phyloP scores from a whole-genome alignment of 1,140 invertebrate species.

The Heliconius congener region DNA sequence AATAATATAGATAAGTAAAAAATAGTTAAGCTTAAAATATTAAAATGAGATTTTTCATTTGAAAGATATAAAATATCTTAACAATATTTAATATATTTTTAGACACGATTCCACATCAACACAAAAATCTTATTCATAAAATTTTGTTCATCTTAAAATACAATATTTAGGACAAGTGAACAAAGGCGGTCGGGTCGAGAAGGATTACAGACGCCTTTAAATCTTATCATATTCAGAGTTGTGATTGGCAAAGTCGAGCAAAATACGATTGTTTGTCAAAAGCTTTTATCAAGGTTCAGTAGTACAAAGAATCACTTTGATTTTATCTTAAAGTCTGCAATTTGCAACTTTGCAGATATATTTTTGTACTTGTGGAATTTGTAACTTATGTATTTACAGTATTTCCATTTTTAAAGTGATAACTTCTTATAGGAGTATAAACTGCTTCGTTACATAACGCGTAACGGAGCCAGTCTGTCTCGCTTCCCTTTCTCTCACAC shows the following conservation, averaged over 20 bases:
- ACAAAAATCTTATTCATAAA: neutral
- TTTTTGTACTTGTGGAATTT: too few species aligned
- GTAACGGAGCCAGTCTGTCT: too few species aligned
- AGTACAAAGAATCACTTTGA: constrained; percentile 3
- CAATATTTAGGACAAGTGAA: constrained; percentile 1
- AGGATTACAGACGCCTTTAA: constrained; percentile 1
- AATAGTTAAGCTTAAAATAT: neutral
- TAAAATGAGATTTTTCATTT: neutral
- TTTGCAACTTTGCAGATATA: too few species aligned
- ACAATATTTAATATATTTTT: neutral
- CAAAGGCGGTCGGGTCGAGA: constrained; percentile 6
- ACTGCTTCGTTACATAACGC: too few species aligned
- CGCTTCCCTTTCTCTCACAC: too few species aligned
- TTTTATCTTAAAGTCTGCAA: too few species aligned
- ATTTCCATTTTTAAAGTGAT: too few species aligned
- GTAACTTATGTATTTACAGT: too few species aligned
- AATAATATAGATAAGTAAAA: too few species aligned
- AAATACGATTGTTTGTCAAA: constrained; percentile 21
- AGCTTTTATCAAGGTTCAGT: constrained; percentile 14
- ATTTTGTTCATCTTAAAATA: constrained; percentile 4
- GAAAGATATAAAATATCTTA: neutral
- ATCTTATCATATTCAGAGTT: constrained; percentile 16
- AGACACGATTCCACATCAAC: neutral
- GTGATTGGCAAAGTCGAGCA: constrained; percentile 18
- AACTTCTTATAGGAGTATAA: too few species aligned